Conservation (phyloP, 2,797 vertebrate genomes). For the Novumbra hubbsi region DNA sequence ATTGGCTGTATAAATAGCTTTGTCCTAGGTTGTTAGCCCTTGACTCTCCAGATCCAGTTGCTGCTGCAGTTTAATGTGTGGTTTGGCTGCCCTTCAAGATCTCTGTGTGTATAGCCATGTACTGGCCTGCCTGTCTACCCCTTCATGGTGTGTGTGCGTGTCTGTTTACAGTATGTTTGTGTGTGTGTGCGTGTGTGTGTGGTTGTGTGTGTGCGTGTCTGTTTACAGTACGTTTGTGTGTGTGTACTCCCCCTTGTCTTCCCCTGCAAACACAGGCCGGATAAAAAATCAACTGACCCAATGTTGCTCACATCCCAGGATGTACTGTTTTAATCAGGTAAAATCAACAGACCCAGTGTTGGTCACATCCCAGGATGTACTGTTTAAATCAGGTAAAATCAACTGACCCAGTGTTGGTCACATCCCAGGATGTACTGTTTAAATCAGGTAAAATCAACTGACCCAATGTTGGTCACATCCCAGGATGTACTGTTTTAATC, state of each 20-base stretch:
- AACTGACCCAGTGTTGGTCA: not conserved
- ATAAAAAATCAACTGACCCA: not conserved
- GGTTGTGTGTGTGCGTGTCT: constrained; percentile 16
- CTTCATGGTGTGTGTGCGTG: constrained; percentile 14
- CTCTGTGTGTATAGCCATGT: constrained; percentile 3
- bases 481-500: not conserved
- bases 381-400: not conserved
- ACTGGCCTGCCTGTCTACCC: not conserved
- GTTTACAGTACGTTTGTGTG: constrained; percentile 26
- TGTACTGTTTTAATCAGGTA: not conserved
- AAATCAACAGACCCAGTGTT: not conserved
- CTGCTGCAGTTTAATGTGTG: constrained; percentile 54
- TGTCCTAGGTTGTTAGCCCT: constrained; percentile 61
- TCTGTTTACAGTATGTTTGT: constrained; percentile 27
- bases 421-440: not conserved
- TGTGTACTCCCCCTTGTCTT: constrained; percentile 31
- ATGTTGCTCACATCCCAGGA: not conserved
- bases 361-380: not conserved
- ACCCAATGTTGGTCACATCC: not conserved
- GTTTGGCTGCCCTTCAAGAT: constrained; percentile 70
- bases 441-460: not conserved
- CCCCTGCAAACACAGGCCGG: constrained; percentile 4
- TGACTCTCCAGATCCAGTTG: constrained; percentile 51
- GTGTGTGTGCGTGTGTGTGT: constrained; percentile 35
- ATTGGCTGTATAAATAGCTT: constrained; percentile 61